These are phyloP conservation scores for Labrus mixtus DNA, from an alignment of 2,113 vertebrate species.

Conservation along the genomic window DNA sequence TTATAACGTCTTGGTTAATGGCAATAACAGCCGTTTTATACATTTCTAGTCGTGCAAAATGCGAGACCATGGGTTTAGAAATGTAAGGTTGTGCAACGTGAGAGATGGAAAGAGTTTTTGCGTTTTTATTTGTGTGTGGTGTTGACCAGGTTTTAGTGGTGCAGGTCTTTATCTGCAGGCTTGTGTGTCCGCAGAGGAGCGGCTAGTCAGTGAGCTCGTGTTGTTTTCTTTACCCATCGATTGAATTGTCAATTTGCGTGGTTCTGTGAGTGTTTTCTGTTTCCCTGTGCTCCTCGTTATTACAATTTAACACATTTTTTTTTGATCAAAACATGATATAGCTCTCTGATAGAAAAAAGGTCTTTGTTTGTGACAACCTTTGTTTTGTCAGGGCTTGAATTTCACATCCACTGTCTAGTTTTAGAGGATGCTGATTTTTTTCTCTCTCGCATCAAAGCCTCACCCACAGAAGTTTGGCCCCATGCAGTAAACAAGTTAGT, in stretches of 20 bases:
- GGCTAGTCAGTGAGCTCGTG: conserved; percentile 16
- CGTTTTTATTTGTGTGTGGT: not conserved
- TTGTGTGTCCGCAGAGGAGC: conserved; percentile 35
- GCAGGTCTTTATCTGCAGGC: conserved; percentile 24
- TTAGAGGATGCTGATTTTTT: conserved; percentile 16
- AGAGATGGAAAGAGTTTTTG: not conserved
- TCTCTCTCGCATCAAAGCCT: conserved; percentile 46
- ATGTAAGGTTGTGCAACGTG: conserved; percentile 2
- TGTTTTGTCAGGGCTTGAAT: conserved; percentile 32
- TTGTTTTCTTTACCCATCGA: conserved; percentile 11
- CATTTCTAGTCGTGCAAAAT: not conserved
- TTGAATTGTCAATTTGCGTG: not conserved
- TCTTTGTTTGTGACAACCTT: conserved; percentile 45
- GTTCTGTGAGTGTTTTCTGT: not conserved
- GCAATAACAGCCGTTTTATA: not conserved
- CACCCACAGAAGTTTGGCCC: conserved; percentile 67
- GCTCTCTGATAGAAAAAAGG: not conserved
- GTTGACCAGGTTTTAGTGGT: conserved; percentile 14
- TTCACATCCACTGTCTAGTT: conserved; percentile 19
- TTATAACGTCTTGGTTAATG: not conserved
- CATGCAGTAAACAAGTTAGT: conserved; percentile 71
- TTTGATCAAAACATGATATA: not conserved
- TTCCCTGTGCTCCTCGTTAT: not conserved
- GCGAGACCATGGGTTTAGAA: not conserved
- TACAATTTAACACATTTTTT: not conserved